Conservation (phyloP, 2,113 vertebrate genomes). For the Paedocypris sp. region DNA sequence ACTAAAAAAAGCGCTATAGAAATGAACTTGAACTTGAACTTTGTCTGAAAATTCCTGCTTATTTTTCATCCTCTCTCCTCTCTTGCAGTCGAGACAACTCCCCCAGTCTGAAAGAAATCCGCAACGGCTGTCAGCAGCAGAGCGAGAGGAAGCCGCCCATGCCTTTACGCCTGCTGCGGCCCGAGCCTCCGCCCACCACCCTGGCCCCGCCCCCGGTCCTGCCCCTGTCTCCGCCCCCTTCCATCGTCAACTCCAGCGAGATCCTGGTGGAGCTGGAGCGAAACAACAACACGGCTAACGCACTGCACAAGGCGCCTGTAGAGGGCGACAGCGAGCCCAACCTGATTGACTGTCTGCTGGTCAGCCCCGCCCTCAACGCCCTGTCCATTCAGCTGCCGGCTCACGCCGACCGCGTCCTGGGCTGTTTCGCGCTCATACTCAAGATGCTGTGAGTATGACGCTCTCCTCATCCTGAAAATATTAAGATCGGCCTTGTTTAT, state of each 20-base stretch:
- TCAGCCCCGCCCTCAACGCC: conserved; percentile 87
- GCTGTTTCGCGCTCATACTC: conserved; percentile 94
- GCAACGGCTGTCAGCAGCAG: conserved; percentile 93
- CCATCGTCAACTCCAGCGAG: conserved; percentile 88
- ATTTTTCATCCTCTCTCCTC: neutral
- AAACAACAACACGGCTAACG: conserved; percentile 82
- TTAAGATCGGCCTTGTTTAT: too few relatives aligned
- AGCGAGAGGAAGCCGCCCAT: conserved; percentile 91
- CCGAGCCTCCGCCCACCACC: conserved; percentile 62
- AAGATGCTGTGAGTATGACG: conserved; percentile 91
- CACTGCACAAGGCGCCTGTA: conserved; percentile 68
- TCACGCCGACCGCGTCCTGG: conserved; percentile 87
- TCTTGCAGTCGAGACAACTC: conserved; percentile 86
- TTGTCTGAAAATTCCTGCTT: too few relatives aligned
- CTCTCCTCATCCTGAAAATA: too few relatives aligned
- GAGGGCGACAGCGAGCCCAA: conserved; percentile 90
- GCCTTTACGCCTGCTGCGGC: conserved; percentile 85
- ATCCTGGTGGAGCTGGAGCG: conserved; percentile 93
- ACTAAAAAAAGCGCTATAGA: too few relatives aligned
- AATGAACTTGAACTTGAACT: too few relatives aligned
- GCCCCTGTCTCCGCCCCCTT: conserved; percentile 64
- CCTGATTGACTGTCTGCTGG: conserved; percentile 96
- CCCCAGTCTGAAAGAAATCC: conserved; percentile 95
- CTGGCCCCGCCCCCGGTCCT: conserved; percentile 65
- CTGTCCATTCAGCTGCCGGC: conserved; percentile 95